Percentiles rank a stretch among this genome's conserved stretches.
These are phyloP conservation scores for Notospermus geniculatus DNA, from an alignment of 1,140 invertebrate species.

Conservation along the genomic window DNA sequence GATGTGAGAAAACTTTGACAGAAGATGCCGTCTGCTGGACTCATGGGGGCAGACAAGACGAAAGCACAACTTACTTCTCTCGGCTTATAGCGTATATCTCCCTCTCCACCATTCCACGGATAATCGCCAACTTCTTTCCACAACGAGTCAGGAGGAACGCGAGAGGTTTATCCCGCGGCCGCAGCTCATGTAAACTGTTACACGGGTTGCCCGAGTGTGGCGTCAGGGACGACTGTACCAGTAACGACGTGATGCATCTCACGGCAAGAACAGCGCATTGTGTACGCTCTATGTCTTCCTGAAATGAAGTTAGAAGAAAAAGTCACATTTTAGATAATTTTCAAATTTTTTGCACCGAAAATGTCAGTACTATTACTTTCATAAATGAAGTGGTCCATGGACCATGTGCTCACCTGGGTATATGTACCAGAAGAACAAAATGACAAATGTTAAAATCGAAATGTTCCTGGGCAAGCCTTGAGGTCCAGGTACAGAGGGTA, in stretches of 20 bases:
- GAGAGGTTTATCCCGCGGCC: slow-evolving; percentile 62
- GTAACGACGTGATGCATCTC: slow-evolving; percentile 67
- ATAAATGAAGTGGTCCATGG: too few relatives aligned
- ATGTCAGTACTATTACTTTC: too few relatives aligned
- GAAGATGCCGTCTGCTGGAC: too few relatives aligned
- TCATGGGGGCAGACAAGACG: too few relatives aligned
- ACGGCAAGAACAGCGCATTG: slow-evolving; percentile 66
- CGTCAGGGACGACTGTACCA: slow-evolving; percentile 67
- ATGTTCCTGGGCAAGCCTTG: too few relatives aligned
- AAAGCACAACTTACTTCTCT: background rate
- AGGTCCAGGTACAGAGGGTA: too few relatives aligned
- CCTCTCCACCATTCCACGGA: slow-evolving; percentile 54
- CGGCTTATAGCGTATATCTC: slow-evolving; percentile 37
- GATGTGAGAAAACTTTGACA: too few relatives aligned
- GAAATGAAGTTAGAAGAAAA: slow-evolving; percentile 9
- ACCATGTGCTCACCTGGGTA: too few relatives aligned
- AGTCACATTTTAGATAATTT: background rate
- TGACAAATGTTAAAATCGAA: too few relatives aligned
- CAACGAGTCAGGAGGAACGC: slow-evolving; percentile 56
- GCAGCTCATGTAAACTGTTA: slow-evolving; percentile 58
- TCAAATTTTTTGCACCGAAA: background rate
- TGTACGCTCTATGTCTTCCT: slow-evolving; percentile 58
- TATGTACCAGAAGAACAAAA: too few relatives aligned
- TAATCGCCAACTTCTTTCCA: slow-evolving; percentile 54
- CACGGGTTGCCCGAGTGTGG: slow-evolving; percentile 66